These are phyloP conservation scores for Phallusia fumigata DNA, from an alignment of 23 tunicate genomes.

Conservation along the genomic window DNA sequence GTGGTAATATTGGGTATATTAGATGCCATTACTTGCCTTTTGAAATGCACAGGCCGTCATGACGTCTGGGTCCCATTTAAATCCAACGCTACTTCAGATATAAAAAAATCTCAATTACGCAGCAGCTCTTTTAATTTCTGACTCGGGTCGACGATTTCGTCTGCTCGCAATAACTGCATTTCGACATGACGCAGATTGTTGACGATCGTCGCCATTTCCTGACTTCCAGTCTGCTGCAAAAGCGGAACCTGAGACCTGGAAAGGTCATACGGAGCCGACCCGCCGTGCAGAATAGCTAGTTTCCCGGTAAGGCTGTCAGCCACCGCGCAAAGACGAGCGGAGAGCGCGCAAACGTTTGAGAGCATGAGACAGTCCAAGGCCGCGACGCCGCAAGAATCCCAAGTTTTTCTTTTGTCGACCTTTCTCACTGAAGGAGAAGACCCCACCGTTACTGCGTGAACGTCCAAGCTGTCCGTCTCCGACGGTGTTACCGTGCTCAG, in stretches of 20 bases:
- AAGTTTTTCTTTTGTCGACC: slow-evolving; percentile 48
- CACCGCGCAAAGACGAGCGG: slow-evolving; percentile 52
- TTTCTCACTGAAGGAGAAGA: slow-evolving; percentile 36
- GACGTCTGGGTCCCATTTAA: too few species aligned
- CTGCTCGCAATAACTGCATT: slow-evolving; percentile 61
- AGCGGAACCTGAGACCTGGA: slow-evolving; percentile 78
- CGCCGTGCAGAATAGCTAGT: slow-evolving; percentile 49
- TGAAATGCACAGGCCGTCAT: too few species aligned
- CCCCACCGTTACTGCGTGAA: background rate
- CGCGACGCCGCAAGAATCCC: slow-evolving; percentile 42
- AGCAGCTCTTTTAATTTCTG: slow-evolving; percentile 40
- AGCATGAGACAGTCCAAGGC: slow-evolving; percentile 78
- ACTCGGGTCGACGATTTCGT: slow-evolving; percentile 60
- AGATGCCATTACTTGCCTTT: too few species aligned
- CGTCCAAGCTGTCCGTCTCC: slow-evolving; percentile 67
- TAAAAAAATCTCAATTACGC: background rate
- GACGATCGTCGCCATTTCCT: slow-evolving; percentile 92
- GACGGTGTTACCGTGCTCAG: slow-evolving; percentile 36
- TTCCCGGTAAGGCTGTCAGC: slow-evolving; percentile 57
- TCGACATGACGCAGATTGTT: slow-evolving; percentile 84
- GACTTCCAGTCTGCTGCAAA: slow-evolving; percentile 78
- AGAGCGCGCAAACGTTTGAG: slow-evolving; percentile 83
- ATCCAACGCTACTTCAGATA: background rate
- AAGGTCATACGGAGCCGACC: slow-evolving; percentile 46
- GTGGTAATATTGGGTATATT: too few species aligned